phyloP scores from a whole-genome alignment of 2,113 vertebrate genomes.

The Thinocorus orbignyianus region DNA sequence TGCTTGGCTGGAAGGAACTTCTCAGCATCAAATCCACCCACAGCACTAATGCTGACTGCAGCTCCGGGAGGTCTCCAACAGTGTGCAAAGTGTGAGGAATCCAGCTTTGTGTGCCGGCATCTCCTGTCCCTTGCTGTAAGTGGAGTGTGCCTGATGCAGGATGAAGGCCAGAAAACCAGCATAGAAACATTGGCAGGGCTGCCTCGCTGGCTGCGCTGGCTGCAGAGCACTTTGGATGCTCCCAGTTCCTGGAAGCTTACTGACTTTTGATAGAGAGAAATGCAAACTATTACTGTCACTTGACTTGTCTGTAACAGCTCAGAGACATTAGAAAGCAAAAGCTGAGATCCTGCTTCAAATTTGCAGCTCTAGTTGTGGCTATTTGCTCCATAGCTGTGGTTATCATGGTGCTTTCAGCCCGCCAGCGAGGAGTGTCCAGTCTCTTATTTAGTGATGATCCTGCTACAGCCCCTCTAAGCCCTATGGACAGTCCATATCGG shows the following conservation, averaged over 20 bases:
- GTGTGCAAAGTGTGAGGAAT: background rate
- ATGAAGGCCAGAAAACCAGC: background rate
- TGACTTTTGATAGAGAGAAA: background rate
- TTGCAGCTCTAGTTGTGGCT: background rate
- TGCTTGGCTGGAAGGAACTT: background rate
- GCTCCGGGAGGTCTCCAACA: background rate
- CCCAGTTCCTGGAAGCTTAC: background rate
- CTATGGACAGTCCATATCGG: background rate
- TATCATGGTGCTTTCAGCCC: background rate
- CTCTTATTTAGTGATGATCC: background rate
- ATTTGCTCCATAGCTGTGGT: background rate
- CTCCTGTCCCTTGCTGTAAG: background rate
- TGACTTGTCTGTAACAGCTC: background rate
- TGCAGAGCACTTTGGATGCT: background rate
- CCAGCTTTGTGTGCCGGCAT: background rate
- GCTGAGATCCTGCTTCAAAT: background rate
- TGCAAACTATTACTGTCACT: background rate
- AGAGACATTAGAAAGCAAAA: slow-evolving; percentile 10
- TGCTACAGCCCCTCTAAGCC: background rate
- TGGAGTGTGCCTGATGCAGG: background rate
- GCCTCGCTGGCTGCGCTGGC: background rate
- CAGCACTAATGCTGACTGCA: background rate
- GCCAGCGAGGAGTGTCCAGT: background rate
- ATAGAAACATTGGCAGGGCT: background rate
- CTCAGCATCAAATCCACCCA: background rate